These are phyloP conservation scores for Sus scrofa DNA, from an alignment of 2,113 vertebrate genomes.

Conservation along the genomic window T2T-Sscrofa CM000825.6:83835501-83836000, in stretches of 20 bases:
- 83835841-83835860: not conserved
- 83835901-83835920: fast-evolving
- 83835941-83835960: not conserved
- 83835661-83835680: fast-evolving
- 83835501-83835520: too few relatives aligned
- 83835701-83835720: too few relatives aligned
- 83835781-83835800: not conserved
- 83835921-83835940: not conserved
- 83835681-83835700: not conserved
- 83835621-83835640: fast-evolving
- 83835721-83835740: too few relatives aligned
- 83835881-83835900: fast-evolving
- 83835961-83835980: not conserved
- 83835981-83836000: not conserved
- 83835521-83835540: not conserved
- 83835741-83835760: too few relatives aligned
- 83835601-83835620: not conserved
- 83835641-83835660: fast-evolving
- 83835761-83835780: not conserved
- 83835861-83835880: not conserved
- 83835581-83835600: fast-evolving
- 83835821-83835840: not conserved
- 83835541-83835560: not conserved
- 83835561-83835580: not conserved
- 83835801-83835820: too few relatives aligned